Evolutionary conservation across 2,888 invertebrate genomes (phyloP).

Genomic region (Heliconius aoede): DNA sequence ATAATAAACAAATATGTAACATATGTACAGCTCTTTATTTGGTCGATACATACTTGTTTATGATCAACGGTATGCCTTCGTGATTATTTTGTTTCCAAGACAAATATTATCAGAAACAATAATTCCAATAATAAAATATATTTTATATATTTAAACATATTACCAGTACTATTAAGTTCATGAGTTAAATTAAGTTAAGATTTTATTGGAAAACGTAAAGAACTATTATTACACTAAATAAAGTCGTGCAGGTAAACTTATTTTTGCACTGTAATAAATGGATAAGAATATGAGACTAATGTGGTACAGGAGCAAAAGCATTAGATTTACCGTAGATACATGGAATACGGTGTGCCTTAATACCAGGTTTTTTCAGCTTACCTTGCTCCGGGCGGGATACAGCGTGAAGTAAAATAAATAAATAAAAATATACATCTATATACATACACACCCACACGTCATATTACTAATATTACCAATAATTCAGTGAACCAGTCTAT

Average conservation of each 20-base stretch:
- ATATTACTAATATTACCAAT: no score
- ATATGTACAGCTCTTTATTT: conserved; percentile 44
- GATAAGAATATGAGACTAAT: no score
- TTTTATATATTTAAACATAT: conserved; percentile 4
- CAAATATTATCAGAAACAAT: conserved; percentile 30
- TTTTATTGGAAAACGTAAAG: background rate
- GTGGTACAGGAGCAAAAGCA: no score
- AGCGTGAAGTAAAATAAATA: background rate
- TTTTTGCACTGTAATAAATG: no score
- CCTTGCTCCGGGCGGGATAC: no score
- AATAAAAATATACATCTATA: background rate
- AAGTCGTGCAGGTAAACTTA: no score
- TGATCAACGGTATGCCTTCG: conserved; percentile 35
- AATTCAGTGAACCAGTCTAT: background rate
- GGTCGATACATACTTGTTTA: conserved; percentile 46
- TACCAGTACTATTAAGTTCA: background rate
- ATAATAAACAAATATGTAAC: conserved; percentile 61
- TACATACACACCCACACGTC: background rate
- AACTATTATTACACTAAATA: background rate
- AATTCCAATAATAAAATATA: conserved; percentile 1
- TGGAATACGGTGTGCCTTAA: no score
- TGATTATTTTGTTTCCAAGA: conserved; percentile 51
- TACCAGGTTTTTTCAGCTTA: no score
- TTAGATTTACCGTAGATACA: no score
- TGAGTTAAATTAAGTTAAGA: background rate